phyloP scores from a whole-genome alignment of 2,113 vertebrate genomes.

The Dryoscopus gambensis region DNA sequence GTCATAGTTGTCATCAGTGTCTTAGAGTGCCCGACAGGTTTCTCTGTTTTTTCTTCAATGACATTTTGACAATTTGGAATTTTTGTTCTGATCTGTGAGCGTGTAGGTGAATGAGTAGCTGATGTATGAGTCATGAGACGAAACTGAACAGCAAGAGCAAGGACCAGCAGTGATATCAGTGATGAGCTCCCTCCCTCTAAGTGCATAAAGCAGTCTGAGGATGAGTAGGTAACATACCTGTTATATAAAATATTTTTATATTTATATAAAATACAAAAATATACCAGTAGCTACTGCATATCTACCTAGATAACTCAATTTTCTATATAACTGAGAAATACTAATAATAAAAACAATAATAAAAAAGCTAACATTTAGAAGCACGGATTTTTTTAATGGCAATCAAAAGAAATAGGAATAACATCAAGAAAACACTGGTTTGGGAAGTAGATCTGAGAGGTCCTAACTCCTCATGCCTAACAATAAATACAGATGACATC shows the following conservation, averaged over 20 bases:
- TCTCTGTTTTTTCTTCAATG: neutral
- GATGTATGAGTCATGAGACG: neutral
- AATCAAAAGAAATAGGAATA: neutral
- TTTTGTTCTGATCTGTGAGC: neutral
- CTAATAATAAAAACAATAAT: neutral
- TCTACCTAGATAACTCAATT: neutral
- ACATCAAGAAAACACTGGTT: neutral
- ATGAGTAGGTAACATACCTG: neutral
- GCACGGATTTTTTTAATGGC: rapidly evolving
- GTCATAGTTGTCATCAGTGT: neutral
- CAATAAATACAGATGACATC: neutral
- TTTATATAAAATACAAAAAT: neutral
- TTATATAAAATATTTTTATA: neutral
- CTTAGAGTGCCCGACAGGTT: neutral
- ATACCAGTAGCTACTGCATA: neutral
- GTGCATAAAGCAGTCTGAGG: neutral
- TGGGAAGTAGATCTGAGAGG: neutral
- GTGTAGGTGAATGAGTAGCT: neutral
- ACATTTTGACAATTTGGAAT: neutral
- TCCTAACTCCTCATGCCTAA: neutral
- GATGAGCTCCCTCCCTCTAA: neutral
- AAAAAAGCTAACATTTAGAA: neutral
- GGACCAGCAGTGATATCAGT: neutral
- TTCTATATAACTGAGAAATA: neutral
- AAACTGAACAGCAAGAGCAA: neutral